These are phyloP conservation scores for Vulpes vulpes DNA, from an alignment of 2,113 vertebrate genomes.

Conservation along the genomic window DNA sequence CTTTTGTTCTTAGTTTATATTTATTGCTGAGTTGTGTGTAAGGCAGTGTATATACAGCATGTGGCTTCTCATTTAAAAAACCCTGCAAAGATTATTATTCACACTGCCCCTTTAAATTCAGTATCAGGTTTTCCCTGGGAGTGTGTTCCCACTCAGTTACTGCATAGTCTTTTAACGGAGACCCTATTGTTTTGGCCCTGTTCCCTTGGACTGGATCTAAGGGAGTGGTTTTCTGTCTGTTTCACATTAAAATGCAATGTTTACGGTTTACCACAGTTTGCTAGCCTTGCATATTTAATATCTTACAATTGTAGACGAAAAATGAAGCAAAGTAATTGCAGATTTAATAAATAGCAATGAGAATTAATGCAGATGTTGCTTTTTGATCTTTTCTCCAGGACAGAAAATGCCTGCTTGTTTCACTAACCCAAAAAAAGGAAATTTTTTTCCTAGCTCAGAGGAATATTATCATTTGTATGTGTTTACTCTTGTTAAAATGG, in stretches of 20 bases:
- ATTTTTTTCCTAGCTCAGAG: background rate
- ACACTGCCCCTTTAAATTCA: background rate
- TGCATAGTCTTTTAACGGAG: conserved; percentile 12
- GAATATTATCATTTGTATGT: conserved; percentile 21
- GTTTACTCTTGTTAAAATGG: conserved; percentile 49
- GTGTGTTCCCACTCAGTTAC: background rate
- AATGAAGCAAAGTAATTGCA: conserved; percentile 66
- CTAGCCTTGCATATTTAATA: conserved; percentile 76
- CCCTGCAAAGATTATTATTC: background rate
- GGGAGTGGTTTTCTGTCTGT: conserved; percentile 67
- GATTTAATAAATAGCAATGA: conserved; percentile 72
- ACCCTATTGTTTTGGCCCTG: conserved; percentile 62
- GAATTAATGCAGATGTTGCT: conserved; percentile 65
- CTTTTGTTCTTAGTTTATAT: conserved; percentile 5
- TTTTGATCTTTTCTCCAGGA: conserved; percentile 57
- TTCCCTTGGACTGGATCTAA: conserved; percentile 41
- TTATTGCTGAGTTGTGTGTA: background rate
- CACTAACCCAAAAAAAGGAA: conserved; percentile 32
- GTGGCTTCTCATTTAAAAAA: conserved; percentile 3
- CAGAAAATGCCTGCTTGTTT: conserved; percentile 34
- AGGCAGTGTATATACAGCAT: background rate
- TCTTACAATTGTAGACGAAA: conserved; percentile 67
- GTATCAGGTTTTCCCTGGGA: background rate
- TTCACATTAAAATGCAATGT: conserved; percentile 79
- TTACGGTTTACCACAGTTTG: conserved; percentile 75